Evolutionary conservation across 2,113 vertebrate genomes (phyloP).

Genomic region (Malaclemys terrapin): DNA sequence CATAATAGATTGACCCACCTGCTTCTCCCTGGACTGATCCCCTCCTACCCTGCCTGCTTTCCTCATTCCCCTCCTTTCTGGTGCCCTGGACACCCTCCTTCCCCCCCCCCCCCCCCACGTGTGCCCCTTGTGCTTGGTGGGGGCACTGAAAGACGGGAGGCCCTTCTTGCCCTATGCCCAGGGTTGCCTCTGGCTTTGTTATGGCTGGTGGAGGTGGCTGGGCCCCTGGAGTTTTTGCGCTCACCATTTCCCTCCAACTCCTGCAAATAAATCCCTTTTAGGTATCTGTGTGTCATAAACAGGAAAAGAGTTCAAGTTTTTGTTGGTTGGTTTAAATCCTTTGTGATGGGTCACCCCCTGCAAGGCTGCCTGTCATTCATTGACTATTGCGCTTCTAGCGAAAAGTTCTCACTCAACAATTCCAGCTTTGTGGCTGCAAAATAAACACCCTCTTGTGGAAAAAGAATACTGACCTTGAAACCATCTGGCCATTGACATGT

Average conservation of each 20-base stretch:
- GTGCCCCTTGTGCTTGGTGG: too few relatives aligned
- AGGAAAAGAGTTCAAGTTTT: too few relatives aligned
- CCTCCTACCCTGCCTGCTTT: not conserved
- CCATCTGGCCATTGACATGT: not conserved
- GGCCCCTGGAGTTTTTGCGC: not conserved
- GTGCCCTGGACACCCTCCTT: not conserved
- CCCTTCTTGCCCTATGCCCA: not conserved
- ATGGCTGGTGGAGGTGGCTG: not conserved
- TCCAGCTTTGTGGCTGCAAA: not conserved
- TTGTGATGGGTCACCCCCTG: not conserved
- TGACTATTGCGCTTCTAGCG: not conserved
- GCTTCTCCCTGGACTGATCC: not conserved
- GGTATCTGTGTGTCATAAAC: not conserved
- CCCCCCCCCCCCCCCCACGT: rapidly evolving
- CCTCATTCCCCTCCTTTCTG: not conserved
- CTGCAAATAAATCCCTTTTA: too few relatives aligned
- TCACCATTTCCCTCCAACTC: not conserved
- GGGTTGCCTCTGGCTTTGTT: too few relatives aligned
- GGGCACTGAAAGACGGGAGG: too few relatives aligned
- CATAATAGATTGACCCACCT: rapidly evolving
- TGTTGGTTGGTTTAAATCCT: not conserved
- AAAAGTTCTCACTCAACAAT: not conserved
- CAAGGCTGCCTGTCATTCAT: not conserved
- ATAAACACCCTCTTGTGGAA: not conserved
- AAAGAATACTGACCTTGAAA: not conserved